Evolutionary conservation across 2,888 invertebrate genomes (phyloP), one percentile per base, ranked within the genome.

Genomic region (Bugulina stolonifera): DNA sequence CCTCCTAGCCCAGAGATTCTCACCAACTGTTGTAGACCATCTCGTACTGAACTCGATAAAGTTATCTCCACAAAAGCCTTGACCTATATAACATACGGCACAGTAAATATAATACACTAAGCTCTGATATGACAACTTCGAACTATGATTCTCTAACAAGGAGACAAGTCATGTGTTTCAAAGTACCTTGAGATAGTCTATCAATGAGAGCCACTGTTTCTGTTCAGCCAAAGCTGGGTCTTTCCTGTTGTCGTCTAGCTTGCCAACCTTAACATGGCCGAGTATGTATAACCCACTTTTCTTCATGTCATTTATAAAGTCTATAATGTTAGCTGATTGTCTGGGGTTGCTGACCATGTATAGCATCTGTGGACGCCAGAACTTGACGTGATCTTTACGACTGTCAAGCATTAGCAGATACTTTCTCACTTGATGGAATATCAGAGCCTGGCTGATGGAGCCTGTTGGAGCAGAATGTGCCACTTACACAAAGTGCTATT

Each of bases 291-390:
- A 87, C 54, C 92, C 92, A 73, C 87, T 85, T 82, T 99, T 99
- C 82, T 99, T 99, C 81, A 99, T 88, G 81, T 97, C 98, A 80
- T 99, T 99, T 22, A 96, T 93, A 84, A 99, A 99, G 85, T 94
- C 92, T 54, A 99, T 94, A 58, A 98, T 87, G 0, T 96, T 94
- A 80, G 93, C 93, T 18, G 91, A 89, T 5, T 93, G 91, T 14
- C 96, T 87, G 0, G 98, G 98, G 73, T 94, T 93, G 0, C 93
- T 89, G 0, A 99, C 91, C 85, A 99, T 87, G 1, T 99, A 87
- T 72, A 99, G 85, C 86, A 99, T 92, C 87, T 99, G 98, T 0
- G 98, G 98, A 1, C 98, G 87, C 99, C 99, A 99, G 86, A 95
- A 99, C 86, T 98, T 98, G 1, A 99, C 97, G 85, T 99, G 99